Evolutionary conservation across 53 echinoderm and acorn worm genomes (phyloP).

Genomic region (Holothuria leucospilota): DNA sequence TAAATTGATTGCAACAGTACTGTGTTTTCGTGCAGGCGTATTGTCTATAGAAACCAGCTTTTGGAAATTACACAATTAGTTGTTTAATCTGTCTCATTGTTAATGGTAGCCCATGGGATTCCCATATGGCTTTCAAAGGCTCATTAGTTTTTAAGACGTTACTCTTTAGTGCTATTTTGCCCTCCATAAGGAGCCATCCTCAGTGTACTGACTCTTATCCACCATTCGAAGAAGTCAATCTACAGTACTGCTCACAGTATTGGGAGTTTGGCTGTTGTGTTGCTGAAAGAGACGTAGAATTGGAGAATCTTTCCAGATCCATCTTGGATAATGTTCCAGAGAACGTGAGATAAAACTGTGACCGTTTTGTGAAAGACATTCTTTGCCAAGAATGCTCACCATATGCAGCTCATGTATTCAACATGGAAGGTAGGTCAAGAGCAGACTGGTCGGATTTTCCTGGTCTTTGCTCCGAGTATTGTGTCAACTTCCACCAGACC

Average conservation of each 20-base stretch:
- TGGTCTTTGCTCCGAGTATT: conserved; percentile 77
- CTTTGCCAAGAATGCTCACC: conserved; percentile 29
- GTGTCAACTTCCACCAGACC: conserved; percentile 66
- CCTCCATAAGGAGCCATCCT: conserved; percentile 65
- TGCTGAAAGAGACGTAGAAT: conserved; percentile 48
- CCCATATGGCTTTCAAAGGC: too few relatives aligned
- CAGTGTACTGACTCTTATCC: conserved; percentile 62
- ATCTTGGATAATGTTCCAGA: conserved; percentile 26
- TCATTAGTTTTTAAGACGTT: too few relatives aligned
- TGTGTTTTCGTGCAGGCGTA: too few relatives aligned
- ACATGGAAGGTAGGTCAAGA: conserved; percentile 37
- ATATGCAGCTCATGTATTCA: conserved; percentile 81
- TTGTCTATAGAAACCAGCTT: too few relatives aligned
- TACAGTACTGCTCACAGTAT: conserved; percentile 16
- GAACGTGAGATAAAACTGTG: conserved; percentile 39
- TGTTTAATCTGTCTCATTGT: too few relatives aligned
- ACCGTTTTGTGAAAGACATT: conserved; percentile 15
- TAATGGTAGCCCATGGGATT: too few relatives aligned
- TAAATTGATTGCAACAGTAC: too few relatives aligned
- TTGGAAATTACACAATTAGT: too few relatives aligned
- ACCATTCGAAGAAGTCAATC: conserved; percentile 55
- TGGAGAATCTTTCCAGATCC: conserved; percentile 16
- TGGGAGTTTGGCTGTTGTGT: conserved; percentile 68
- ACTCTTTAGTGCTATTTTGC: background rate
- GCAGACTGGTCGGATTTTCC: conserved; percentile 63